Percentiles rank a stretch among this genome's conserved stretches.
These are phyloP conservation scores for Antitype chi DNA, from an alignment of 2,888 invertebrate genomes.

Conservation along the genomic window DNA sequence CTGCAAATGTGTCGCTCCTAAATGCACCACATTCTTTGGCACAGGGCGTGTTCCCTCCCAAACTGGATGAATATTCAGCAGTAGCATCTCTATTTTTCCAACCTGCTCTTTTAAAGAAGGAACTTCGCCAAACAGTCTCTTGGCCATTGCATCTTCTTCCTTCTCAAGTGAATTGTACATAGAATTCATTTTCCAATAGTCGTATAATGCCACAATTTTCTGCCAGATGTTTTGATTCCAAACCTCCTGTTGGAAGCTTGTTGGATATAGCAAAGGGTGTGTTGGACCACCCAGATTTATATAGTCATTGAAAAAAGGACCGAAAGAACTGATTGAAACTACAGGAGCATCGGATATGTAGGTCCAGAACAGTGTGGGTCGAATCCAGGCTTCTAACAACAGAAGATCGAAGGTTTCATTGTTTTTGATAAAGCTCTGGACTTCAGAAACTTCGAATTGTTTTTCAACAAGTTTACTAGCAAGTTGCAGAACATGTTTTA, in stretches of 20 bases:
- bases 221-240: constrained; percentile 41
- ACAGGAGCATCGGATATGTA: constrained; percentile 48
- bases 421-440: constrained; percentile 38
- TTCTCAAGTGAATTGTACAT: constrained; percentile 36
- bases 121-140: constrained; percentile 42
- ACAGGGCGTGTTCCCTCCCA: constrained; percentile 48
- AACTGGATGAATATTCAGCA: constrained; percentile 42
- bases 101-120: constrained; percentile 35
- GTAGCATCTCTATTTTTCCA: constrained; percentile 27
- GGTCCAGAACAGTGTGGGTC: constrained; percentile 51
- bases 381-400: constrained; percentile 50
- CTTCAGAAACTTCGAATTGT: constrained; percentile 33
- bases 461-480: constrained; percentile 31
- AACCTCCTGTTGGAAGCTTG: constrained; percentile 23
- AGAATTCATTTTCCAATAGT: constrained; percentile 45
- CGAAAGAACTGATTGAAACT: constrained; percentile 40
- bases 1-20: constrained; percentile 43
- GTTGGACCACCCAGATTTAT: constrained; percentile 29
- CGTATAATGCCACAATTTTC: constrained; percentile 20
- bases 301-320: constrained; percentile 47
- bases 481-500: constrained; percentile 31
- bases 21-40: constrained; percentile 43
- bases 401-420: constrained; percentile 55
- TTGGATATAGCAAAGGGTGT: constrained; percentile 49
- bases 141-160: constrained; percentile 44